Evolutionary conservation across 2,797 vertebrate species (phyloP).

Genomic region (Ptychadena robeensis): DNA sequence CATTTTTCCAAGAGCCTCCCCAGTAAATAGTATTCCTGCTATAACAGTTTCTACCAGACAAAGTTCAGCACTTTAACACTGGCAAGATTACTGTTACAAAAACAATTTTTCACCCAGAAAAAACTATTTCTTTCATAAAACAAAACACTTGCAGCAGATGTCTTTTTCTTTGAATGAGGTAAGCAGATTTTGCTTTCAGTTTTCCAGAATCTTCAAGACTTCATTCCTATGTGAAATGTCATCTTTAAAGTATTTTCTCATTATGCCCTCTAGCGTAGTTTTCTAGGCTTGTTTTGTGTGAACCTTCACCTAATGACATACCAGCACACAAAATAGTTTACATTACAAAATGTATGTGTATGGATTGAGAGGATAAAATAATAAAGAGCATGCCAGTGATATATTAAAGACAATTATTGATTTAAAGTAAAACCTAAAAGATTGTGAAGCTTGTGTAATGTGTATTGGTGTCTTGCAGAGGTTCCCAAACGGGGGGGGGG

Average conservation of each 20-base stretch:
- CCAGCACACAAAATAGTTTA: neutral
- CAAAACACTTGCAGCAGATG: neutral
- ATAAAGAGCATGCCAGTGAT: neutral
- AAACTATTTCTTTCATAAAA: neutral
- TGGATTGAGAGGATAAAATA: neutral
- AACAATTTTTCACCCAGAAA: neutral
- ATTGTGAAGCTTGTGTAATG: no score
- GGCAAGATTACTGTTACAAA: neutral
- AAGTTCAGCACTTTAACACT: neutral
- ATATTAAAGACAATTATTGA: neutral
- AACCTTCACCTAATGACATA: neutral
- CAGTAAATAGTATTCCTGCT: neutral
- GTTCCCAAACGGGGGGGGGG: no score
- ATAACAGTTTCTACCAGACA: neutral
- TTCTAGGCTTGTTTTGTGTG: constrained; percentile 9
- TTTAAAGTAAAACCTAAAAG: no score
- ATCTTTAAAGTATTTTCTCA: constrained; percentile 43
- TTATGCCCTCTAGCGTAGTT: constrained; percentile 46
- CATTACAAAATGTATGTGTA: neutral
- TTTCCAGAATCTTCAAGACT: constrained; percentile 7
- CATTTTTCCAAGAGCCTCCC: neutral
- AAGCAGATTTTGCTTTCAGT: constrained; percentile 37
- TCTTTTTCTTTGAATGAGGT: constrained; percentile 1
- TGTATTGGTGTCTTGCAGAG: no score
- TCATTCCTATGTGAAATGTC: constrained; percentile 28